A percentile compares a stretch with the other conserved stretches of the same genome.
Conservation (phyloP, 1,140 invertebrate genomes). For the Probaryconus sp. region DNA sequence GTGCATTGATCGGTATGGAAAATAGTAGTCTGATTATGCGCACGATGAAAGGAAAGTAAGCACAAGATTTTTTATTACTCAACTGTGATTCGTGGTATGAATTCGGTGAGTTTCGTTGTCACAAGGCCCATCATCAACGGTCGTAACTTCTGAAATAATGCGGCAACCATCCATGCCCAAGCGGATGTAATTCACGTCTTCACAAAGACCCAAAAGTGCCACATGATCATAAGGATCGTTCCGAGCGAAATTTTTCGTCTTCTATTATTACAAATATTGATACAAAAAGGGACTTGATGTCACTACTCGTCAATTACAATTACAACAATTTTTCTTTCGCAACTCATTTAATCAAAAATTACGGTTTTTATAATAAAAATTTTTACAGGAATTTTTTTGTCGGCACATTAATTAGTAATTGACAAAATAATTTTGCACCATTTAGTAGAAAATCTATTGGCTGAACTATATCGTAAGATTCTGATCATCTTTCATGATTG, state of each 20-base stretch:
- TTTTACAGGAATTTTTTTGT: too few species aligned
- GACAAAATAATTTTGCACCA: too few species aligned
- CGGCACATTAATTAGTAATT: too few species aligned
- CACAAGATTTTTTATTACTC: slow-evolving; percentile 18
- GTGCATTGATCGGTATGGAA: neutral
- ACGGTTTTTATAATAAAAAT: too few species aligned
- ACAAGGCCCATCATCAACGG: slow-evolving; percentile 72
- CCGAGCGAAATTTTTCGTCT: slow-evolving; percentile 66
- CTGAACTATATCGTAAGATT: too few species aligned
- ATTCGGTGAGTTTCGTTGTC: slow-evolving; percentile 57
- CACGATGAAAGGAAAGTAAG: slow-evolving; percentile 9
- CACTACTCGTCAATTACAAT: too few species aligned
- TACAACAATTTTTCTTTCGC: too few species aligned
- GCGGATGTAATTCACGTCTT: slow-evolving; percentile 66
- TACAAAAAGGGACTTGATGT: neutral
- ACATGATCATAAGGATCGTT: slow-evolving; percentile 71
- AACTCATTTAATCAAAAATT: too few species aligned
- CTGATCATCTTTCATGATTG: too few species aligned
- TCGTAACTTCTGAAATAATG: slow-evolving; percentile 74
- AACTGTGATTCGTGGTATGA: slow-evolving; percentile 59
- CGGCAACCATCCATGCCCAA: slow-evolving; percentile 55
- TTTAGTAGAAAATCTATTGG: too few species aligned
- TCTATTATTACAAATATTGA: slow-evolving; percentile 42
- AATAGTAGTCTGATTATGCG: slow-evolving; percentile 36
- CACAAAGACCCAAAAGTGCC: slow-evolving; percentile 67